A percentile compares a stretch with the other conserved stretches of the same genome.
Conservation (phyloP, 2,888 invertebrate genomes). For the Gortyna flavago region DNA sequence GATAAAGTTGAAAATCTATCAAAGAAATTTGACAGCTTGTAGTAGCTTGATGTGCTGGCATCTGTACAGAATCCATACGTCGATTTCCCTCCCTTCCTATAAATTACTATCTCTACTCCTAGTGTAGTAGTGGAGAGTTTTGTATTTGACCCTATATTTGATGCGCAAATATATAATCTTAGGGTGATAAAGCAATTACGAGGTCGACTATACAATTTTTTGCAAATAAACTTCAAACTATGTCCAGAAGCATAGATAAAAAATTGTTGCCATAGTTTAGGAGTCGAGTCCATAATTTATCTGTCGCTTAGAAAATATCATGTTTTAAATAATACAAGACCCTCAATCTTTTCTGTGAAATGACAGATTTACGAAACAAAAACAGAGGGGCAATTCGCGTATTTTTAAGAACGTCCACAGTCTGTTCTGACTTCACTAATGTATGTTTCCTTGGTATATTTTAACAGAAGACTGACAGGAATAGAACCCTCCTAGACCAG, state of each 20-base stretch:
- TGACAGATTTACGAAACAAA: not conserved
- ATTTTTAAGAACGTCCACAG: not conserved
- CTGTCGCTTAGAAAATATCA: slow-evolving; percentile 13
- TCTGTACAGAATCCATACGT: too few relatives aligned
- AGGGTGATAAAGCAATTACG: not conserved
- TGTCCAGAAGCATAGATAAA: not conserved
- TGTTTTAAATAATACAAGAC: not conserved
- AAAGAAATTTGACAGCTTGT: too few relatives aligned
- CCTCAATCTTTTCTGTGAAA: slow-evolving; percentile 6
- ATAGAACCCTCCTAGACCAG: not conserved
- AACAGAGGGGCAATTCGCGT: not conserved
- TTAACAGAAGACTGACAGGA: not conserved
- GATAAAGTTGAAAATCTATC: too few relatives aligned
- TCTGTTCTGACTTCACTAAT: not conserved
- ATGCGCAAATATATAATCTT: too few relatives aligned
- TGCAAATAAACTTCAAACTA: not conserved
- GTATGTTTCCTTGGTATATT: not conserved
- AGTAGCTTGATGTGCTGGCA: too few relatives aligned
- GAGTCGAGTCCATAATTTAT: not conserved
- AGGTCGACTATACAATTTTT: not conserved
- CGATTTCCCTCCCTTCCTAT: too few relatives aligned
- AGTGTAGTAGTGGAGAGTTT: too few relatives aligned
- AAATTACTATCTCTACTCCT: too few relatives aligned
- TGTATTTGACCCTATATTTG: too few relatives aligned
- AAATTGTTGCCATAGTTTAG: not conserved